phyloP scores from a whole-genome alignment of 2,797 vertebrate species.

The Morelia viridis region DNA sequence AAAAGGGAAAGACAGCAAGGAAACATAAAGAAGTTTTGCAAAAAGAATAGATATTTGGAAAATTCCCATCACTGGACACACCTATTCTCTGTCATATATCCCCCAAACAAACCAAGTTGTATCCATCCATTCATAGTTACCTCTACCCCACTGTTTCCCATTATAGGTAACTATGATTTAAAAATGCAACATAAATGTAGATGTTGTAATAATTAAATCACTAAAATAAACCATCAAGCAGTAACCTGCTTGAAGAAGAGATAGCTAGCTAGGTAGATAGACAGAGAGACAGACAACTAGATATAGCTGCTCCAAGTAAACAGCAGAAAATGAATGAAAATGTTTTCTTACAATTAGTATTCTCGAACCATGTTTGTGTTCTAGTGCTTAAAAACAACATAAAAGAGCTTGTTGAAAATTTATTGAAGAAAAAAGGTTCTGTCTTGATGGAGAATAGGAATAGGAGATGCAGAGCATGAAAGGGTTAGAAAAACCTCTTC shows the following conservation, averaged over 20 bases:
- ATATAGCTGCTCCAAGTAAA: not conserved
- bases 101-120: not conserved
- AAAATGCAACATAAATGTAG: not conserved
- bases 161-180: not conserved
- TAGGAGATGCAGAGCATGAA: not conserved
- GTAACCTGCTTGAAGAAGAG: not conserved
- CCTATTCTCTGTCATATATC: not conserved
- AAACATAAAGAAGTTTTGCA: not conserved
- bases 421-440: not conserved
- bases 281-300: not conserved
- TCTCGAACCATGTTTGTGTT: not conserved
- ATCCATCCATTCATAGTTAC: not conserved
- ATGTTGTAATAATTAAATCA: not conserved
- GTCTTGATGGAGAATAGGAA: not conserved
- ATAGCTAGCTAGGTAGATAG: not conserved
- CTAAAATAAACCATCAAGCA: not conserved
- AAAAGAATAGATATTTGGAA: not conserved
- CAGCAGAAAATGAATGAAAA: not conserved
- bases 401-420: not conserved
- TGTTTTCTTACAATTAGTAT: not conserved
- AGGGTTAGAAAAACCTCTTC: not conserved
- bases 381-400: not conserved
- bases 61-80: no score
- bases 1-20: not conserved
- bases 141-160: not conserved